Conservation (phyloP, 1,140 invertebrate species). For the Drosophila repletoides region DNA sequence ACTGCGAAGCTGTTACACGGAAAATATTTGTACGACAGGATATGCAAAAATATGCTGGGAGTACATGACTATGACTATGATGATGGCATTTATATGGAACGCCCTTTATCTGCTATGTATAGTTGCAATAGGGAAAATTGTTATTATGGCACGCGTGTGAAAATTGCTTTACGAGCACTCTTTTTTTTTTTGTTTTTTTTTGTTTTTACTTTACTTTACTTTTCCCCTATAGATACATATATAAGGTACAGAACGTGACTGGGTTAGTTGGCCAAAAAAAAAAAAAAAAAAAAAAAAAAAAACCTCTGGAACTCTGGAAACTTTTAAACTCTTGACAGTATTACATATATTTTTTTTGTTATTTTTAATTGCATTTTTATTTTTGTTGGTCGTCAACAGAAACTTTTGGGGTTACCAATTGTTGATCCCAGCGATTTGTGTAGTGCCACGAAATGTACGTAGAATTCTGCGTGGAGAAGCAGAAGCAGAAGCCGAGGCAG, state of each 20-base stretch:
- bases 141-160: slow-evolving; percentile 56
- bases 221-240: background rate
- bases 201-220: background rate
- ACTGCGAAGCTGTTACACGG: slow-evolving; percentile 63
- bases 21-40: slow-evolving; percentile 77
- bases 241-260: slow-evolving; percentile 20
- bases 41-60: slow-evolving; percentile 68
- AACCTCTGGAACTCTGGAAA: slow-evolving; percentile 9
- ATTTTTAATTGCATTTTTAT: slow-evolving; percentile 44
- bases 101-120: slow-evolving; percentile 19
- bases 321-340: too few relatives aligned
- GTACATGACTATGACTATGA: slow-evolving; percentile 30
- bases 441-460: slow-evolving; percentile 46
- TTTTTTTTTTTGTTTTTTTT: slow-evolving; percentile 13
- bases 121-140: slow-evolving; percentile 69
- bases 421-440: slow-evolving; percentile 19
- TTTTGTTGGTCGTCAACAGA: slow-evolving; percentile 9
- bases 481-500: too few relatives aligned
- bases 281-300: slow-evolving; percentile 6
- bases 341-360: too few relatives aligned
- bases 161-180: slow-evolving; percentile 56
- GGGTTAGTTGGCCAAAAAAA: slow-evolving; percentile 22
- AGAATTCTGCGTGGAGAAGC: background rate
- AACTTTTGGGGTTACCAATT: slow-evolving; percentile 2
- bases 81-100: slow-evolving; percentile 42